Base-by-base conservation (phyloP, 2,888 invertebrate species). In the Esperia sulphurella region DNA sequence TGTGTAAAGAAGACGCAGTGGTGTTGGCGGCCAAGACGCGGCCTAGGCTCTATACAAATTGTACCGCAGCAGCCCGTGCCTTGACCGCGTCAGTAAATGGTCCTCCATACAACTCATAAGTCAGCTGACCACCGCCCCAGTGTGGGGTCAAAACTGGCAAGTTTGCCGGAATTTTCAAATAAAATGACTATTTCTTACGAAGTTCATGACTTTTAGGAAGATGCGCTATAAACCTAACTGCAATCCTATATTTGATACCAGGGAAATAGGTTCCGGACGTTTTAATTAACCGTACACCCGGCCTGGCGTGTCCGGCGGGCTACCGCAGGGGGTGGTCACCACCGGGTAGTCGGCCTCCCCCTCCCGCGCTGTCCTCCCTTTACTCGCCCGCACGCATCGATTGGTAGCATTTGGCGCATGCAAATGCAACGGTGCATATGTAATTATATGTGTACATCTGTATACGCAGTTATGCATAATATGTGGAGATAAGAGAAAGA, bases 381-480 rank as follows among this genome's bases (percentile, higher is more conserved):
- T 35, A 2, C 38, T 47, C 59, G n/a, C 71, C 68, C 63, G 48
- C 60, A 78, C 76, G 79, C 80, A 82, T 83, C 80, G 80, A 82
- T 82, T 82, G 73, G 63, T 8, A 71, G 63, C 31, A 33, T 33
- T 33, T 31, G 43, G 43, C 33, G 43, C 43, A 33, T 43, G 43
- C 33, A 43, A 43, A 43, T 43, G 42, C 30, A 14, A 12, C 10
- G 7, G 8, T 41, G 41, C 41, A 30, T 39, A 41, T 41, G 41
- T 30, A 30, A 29, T 41, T 40, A 21, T 30, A 28, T 21, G 5
- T 21, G 3, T 7, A n/a, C 12, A 7, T 37, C 8, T 37, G 37
- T 8, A n/a, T 8, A 39, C 7, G 8, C 8, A 38, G 3, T 8
- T 12, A 14, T 13, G 14, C 39, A 39, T 39, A 14, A 39, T 39